These are phyloP conservation scores for Avahi laniger DNA, from an alignment of 2,797 vertebrate species.

Conservation along the genomic window DNA sequence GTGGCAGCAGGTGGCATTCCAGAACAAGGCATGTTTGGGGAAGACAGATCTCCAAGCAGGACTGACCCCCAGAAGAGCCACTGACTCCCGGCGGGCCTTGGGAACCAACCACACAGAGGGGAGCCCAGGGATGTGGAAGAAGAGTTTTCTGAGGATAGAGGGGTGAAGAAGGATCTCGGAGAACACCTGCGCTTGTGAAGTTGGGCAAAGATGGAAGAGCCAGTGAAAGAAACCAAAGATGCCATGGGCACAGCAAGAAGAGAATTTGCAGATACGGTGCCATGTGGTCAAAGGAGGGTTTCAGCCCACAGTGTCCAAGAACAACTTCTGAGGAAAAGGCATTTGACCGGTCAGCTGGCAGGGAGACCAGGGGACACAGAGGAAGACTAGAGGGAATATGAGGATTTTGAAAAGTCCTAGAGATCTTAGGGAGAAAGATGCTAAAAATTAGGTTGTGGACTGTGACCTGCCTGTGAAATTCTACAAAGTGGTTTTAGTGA, in stretches of 20 bases:
- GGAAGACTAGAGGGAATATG: not conserved
- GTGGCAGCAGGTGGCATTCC: not conserved
- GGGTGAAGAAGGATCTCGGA: not conserved
- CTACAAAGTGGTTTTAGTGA: conserved; percentile 20
- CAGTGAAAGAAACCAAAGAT: not conserved
- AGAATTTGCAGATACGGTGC: not conserved
- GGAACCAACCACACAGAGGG: not conserved
- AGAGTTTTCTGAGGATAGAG: not conserved
- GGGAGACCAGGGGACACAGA: not conserved
- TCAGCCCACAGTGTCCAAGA: not conserved
- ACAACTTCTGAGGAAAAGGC: not conserved
- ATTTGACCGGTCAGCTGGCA: not conserved
- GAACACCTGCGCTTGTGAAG: not conserved
- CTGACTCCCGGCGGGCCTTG: not conserved
- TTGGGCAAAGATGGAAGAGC: not conserved
- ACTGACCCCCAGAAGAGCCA: not conserved
- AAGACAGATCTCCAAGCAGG: not conserved
- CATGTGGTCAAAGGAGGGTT: rapidly evolving
- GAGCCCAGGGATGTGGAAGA: not conserved
- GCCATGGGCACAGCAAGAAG: not conserved
- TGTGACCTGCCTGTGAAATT: conserved; percentile 51
- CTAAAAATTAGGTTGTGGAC: not conserved
- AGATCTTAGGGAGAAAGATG: not conserved
- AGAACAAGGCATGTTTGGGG: not conserved
- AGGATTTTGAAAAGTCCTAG: not conserved